These are phyloP conservation scores for Acrossocheilus fasciatus DNA, from an alignment of 2,797 vertebrate genomes.

Conservation along the genomic window DNA sequence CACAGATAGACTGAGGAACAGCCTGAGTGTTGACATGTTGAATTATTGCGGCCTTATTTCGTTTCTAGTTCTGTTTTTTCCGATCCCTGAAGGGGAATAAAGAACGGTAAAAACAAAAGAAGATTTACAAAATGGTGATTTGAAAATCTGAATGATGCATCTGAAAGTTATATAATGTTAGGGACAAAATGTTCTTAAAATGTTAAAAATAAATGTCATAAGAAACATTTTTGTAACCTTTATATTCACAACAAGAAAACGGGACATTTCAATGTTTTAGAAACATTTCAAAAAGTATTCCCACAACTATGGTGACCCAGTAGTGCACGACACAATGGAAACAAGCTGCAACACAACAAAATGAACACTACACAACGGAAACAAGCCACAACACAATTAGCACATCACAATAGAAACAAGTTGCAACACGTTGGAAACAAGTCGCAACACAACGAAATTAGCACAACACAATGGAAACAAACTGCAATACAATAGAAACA, in stretches of 20 bases:
- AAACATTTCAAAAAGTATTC: background rate
- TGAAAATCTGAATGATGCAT: background rate
- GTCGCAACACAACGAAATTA: too few relatives aligned
- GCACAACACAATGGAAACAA: too few relatives aligned
- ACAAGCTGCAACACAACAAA: too few relatives aligned
- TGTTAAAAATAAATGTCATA: background rate
- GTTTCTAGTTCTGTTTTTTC: background rate
- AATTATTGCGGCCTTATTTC: background rate
- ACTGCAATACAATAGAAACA: too few relatives aligned
- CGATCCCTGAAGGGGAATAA: background rate
- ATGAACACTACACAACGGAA: too few relatives aligned
- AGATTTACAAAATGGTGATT: background rate
- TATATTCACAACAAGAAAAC: background rate
- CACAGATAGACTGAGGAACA: conserved; percentile 17
- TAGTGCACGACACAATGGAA: too few relatives aligned
- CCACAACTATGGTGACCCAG: too few relatives aligned
- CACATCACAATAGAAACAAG: too few relatives aligned
- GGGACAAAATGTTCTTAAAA: background rate
- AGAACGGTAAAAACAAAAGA: background rate
- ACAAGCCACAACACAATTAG: too few relatives aligned
- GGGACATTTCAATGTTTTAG: background rate
- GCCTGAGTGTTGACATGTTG: background rate
- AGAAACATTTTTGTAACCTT: background rate
- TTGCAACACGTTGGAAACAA: too few relatives aligned
- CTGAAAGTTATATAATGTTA: background rate